Evolutionary conservation across 2,797 vertebrate genomes (phyloP).

Genomic region (Setipinna tenuifilis): DNA sequence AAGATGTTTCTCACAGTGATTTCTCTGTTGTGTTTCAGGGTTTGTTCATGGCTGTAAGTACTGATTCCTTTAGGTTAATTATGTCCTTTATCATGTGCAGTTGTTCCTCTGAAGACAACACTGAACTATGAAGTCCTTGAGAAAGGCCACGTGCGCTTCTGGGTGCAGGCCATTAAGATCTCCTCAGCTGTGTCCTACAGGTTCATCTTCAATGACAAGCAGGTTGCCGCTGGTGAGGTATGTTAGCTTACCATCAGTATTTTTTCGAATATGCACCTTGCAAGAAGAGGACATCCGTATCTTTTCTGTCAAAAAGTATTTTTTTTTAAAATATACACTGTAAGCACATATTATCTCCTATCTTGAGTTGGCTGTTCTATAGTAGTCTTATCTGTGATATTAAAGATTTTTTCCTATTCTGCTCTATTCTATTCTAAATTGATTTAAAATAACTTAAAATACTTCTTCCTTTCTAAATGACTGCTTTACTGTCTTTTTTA

Average conservation of each 20-base stretch:
- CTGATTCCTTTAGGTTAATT: too few species aligned
- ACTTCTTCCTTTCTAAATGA: neutral
- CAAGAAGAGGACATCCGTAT: neutral
- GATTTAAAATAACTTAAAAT: too few species aligned
- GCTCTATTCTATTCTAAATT: too few species aligned
- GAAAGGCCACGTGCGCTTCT: conserved; percentile 95
- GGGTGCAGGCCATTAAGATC: conserved; percentile 88
- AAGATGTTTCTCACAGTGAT: neutral
- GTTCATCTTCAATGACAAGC: conserved; percentile 91
- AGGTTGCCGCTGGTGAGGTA: conserved; percentile 86
- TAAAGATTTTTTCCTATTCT: too few species aligned
- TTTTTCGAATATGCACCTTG: neutral
- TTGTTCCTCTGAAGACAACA: conserved; percentile 91
- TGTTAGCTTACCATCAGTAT: neutral
- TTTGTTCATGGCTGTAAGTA: too few species aligned
- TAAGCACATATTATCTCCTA: too few species aligned
- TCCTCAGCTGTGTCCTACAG: conserved; percentile 84
- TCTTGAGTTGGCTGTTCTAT: too few species aligned
- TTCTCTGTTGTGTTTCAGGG: neutral
- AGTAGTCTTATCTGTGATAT: too few species aligned
- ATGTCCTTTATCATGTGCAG: conserved; percentile 62
- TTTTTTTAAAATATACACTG: neutral
- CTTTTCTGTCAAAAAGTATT: neutral
- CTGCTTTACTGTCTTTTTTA: neutral
- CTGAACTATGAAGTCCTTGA: conserved; percentile 92